Evolutionary conservation across 2,797 vertebrate genomes (phyloP), one percentile per base, ranked within the genome.

Genomic region (Fundulus diaphanus): DNA sequence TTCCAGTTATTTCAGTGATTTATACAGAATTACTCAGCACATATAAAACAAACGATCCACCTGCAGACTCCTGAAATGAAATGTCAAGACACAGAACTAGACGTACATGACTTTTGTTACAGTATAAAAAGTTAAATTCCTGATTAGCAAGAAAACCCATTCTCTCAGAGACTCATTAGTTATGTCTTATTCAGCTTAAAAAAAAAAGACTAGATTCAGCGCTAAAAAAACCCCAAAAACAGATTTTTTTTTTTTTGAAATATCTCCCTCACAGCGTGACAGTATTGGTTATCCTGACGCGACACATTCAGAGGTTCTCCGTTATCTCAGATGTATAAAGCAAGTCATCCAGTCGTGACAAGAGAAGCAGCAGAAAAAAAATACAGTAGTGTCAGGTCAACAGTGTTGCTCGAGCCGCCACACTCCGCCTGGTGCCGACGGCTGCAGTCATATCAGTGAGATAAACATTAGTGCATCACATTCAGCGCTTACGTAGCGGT

Each of bases 321-420:
- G 79, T 90, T 66, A 83, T 85, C 65, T 84, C 72, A 74, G 88
- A 90, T 81, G 82, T 90, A 92, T 73, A 77, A 82, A 73, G 75
- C 74, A 78, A 78, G 87, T 87, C 85, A 88, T 82, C 74, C 71
- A 79, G 79, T 94, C 91, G 83, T 92, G 92, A 91, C 88, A n/a
- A 73, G 86, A 90, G 85, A 89, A 84, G 80, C 82, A 74, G 75
- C 69, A 57, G 72, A 70, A 40, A 42, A n/a, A 65, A n/a, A n/a
- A n/a, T 40, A 40, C 61, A 65, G 61, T 65, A 42, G 61, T n/a
- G 61, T 42, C 61, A 42, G 40, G 7, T 27, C 24, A 42, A 67
- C 37, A 67, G n/a, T 67, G 37, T 27, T n/a, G 8, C 37, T 44
- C 24, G 2, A 66, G 18, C 24, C 13, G 6, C 7, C 7, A 42